Evolutionary conservation across 2,113 vertebrate genomes (phyloP).

Genomic region (Bothrops jararaca): DNA sequence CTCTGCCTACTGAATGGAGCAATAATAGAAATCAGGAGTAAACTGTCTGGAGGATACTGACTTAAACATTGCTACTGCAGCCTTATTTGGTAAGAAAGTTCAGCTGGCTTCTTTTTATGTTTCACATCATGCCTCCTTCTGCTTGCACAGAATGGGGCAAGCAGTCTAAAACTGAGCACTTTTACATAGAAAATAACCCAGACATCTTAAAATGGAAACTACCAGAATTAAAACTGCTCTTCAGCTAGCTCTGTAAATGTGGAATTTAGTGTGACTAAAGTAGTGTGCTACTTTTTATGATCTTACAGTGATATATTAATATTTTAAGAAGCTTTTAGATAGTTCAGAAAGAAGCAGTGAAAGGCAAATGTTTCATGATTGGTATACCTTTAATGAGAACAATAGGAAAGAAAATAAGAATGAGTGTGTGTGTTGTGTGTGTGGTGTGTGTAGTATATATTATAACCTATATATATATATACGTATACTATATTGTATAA

Average conservation of each 20-base stretch:
- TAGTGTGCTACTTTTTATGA: slow-evolving; percentile 1
- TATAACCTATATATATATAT: no score
- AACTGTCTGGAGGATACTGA: slow-evolving; percentile 39
- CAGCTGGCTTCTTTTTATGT: slow-evolving; percentile 32
- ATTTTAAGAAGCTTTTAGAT: slow-evolving; percentile 4
- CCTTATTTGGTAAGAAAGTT: slow-evolving; percentile 56
- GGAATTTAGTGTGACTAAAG: neutral
- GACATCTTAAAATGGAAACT: neutral
- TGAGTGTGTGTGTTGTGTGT: no score
- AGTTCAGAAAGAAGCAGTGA: neutral
- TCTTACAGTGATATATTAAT: neutral
- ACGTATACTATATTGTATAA: no score
- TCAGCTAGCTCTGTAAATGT: neutral
- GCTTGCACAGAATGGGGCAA: slow-evolving; percentile 26
- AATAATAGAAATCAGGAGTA: slow-evolving; percentile 13
- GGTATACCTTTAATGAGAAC: neutral
- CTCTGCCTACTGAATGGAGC: slow-evolving; percentile 48
- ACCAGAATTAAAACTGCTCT: slow-evolving; percentile 7
- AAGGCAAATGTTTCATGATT: neutral
- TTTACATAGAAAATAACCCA: neutral
- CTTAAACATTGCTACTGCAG: slow-evolving; percentile 33
- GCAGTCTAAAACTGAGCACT: slow-evolving; percentile 3
- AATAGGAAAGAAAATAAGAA: neutral
- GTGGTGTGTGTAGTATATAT: no score
- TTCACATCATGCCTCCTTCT: slow-evolving; percentile 37